Base-by-base conservation (phyloP, 2,888 invertebrate species). In the Pyrgus malvae region DNA sequence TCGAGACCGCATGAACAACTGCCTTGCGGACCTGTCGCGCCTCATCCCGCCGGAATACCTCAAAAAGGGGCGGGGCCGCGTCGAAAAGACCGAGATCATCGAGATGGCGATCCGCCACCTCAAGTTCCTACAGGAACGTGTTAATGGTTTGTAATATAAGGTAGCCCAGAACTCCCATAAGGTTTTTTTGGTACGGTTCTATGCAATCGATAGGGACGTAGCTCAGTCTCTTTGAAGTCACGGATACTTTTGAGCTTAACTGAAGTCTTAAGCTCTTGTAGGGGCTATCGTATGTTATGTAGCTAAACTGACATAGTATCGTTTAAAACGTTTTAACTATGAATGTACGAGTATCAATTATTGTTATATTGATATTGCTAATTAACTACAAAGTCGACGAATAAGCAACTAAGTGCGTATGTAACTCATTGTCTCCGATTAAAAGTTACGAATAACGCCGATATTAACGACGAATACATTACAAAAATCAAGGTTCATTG, bases 21-120 rank as follows among this genome's bases (percentile, higher is more conserved):
- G 98, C 76, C 89, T 99, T 56, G 98, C 98, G 0, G 98, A 98
- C 80, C 92, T 99, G 23, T 97, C 98, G 49, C 93, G 97, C 31
- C 93, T 99, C 48, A 98, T 99, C 60, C 99, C 98, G 0, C 94
- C 97, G 1, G 96, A 97, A 70, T 98, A 97, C 79, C 91, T 98
- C 72, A 97, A 98, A 83, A 98, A 98, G 83, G 98, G 98, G 5
- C 93, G 98, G 50, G 98, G 98, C 11, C 92, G 99, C 35, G 97
- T 99, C 44, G 99, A 99, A 80, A 99, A 99, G 88, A 98, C 98
- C 0, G 98, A 99, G 90, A 98, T 99, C 58, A 98, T 99, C 56
- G 98, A 99, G 87, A 98, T 98, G 98, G 98, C 98, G 35, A 98
- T 98, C 61, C 94, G 96, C 55, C 98, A 98, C 73, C 94, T 99